Conservation (phyloP, 2,888 invertebrate genomes). For the Drosophila kuntzei region DNA sequence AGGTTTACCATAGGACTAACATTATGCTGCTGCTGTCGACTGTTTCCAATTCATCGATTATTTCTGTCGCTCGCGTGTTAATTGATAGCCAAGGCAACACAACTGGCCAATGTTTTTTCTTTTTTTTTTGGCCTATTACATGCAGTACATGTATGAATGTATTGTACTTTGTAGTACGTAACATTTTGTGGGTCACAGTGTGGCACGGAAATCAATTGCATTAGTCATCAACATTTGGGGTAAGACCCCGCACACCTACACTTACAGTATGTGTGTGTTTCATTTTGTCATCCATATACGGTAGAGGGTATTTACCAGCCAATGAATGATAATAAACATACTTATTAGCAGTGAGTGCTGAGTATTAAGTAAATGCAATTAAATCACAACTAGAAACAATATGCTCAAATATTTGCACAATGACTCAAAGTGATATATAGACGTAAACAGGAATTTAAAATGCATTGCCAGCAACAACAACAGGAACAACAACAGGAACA, state of each 20-base stretch:
- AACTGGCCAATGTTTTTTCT: conserved; percentile 52
- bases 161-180: conserved; percentile 36
- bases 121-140: conserved; percentile 49
- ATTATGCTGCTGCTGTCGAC: conserved; percentile 43
- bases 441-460: conserved; percentile 63
- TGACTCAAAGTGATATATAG: conserved; percentile 54
- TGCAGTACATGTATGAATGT: conserved; percentile 2
- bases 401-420: conserved; percentile 56
- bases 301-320: conserved; percentile 50
- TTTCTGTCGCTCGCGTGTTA: conserved; percentile 73
- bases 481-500: conserved; percentile 24
- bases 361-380: conserved; percentile 55
- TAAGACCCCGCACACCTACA: conserved; percentile 37
- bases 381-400: conserved; percentile 48
- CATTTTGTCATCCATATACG: not conserved
- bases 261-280: not conserved
- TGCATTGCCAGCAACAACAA: conserved; percentile 27
- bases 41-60: conserved; percentile 70
- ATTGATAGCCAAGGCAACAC: conserved; percentile 77
- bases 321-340: conserved; percentile 50
- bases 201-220: conserved; percentile 73
- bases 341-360: conserved; percentile 25
- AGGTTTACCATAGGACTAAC: conserved; percentile 36
- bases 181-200: conserved; percentile 65
- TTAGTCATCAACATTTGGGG: conserved; percentile 63